A percentile compares a stretch with the other conserved stretches of the same genome.
Conservation (phyloP, 2,113 vertebrate genomes). For the Bos javanicus region DNA sequence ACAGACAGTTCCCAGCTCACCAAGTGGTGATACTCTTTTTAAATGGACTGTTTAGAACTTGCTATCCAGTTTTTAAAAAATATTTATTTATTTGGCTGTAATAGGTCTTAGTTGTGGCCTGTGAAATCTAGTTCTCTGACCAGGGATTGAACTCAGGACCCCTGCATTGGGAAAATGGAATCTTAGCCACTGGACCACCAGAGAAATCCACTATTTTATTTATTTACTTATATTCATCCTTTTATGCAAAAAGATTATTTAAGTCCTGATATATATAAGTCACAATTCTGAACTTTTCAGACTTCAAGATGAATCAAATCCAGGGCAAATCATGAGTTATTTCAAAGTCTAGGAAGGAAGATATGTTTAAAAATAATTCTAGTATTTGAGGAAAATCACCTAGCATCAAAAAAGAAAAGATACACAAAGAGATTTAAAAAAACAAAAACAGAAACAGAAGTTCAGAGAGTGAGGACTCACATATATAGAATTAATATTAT, state of each 20-base stretch:
- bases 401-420: neutral
- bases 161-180: neutral
- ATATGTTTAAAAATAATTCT: neutral
- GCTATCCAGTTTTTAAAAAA: neutral
- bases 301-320: neutral
- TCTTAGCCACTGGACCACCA: neutral
- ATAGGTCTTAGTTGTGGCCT: neutral
- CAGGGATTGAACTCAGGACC: neutral
- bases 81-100: neutral
- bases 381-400: neutral
- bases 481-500: neutral
- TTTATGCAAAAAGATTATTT: neutral
- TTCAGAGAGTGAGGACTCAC: neutral
- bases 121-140: neutral
- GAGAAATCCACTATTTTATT: neutral
- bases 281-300: neutral
- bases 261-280: neutral
- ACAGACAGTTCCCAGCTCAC: neutral
- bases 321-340: neutral
- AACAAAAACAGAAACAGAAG: neutral
- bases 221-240: neutral
- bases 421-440: neutral
- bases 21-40: neutral
- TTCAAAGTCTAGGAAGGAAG: neutral
- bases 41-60: neutral